These are phyloP conservation scores for Drosophila novamexicana DNA, from an alignment of 1,140 invertebrate species.

Conservation along the genomic window DNA sequence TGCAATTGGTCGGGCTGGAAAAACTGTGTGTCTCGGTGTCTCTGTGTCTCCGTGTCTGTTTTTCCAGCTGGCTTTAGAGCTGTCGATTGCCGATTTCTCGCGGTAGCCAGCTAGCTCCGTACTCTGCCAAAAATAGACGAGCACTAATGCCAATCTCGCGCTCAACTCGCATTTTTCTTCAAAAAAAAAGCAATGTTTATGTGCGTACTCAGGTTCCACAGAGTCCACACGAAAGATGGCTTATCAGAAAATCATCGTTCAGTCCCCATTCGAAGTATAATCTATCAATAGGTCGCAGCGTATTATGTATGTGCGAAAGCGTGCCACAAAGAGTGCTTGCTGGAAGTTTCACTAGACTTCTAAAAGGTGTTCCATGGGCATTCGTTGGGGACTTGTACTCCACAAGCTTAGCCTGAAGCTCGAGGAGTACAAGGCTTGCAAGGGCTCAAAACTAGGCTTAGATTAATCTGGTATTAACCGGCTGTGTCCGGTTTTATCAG, in stretches of 20 bases:
- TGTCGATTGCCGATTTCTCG: slow-evolving; percentile 46
- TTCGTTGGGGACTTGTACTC: neutral
- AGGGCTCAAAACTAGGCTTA: slow-evolving; percentile 30
- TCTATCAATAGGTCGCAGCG: slow-evolving; percentile 11
- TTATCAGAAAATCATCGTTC: slow-evolving; percentile 62
- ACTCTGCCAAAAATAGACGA: slow-evolving; percentile 77
- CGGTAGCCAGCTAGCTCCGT: slow-evolving; percentile 67
- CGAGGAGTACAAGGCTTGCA: slow-evolving; percentile 12
- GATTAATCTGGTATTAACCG: slow-evolving; percentile 53
- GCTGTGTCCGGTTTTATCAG: slow-evolving; percentile 66
- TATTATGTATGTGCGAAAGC: slow-evolving; percentile 51
- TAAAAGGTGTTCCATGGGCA: neutral
- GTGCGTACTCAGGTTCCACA: slow-evolving; percentile 50
- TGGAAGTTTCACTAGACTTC: slow-evolving; percentile 18
- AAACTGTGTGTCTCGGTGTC: slow-evolving; percentile 1
- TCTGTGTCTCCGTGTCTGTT: slow-evolving; percentile 10
- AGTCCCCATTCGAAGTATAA: slow-evolving; percentile 24
- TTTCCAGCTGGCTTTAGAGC: slow-evolving; percentile 21
- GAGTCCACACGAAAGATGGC: slow-evolving; percentile 40
- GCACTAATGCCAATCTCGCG: slow-evolving; percentile 62
- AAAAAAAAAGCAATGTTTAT: slow-evolving; percentile 48
- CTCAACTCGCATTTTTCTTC: slow-evolving; percentile 71
- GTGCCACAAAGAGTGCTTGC: slow-evolving; percentile 8
- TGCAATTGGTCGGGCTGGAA: slow-evolving; percentile 36
- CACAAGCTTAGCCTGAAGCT: neutral